Conservation (phyloP, 1,140 invertebrate species). For the Aphis gossypii region DNA sequence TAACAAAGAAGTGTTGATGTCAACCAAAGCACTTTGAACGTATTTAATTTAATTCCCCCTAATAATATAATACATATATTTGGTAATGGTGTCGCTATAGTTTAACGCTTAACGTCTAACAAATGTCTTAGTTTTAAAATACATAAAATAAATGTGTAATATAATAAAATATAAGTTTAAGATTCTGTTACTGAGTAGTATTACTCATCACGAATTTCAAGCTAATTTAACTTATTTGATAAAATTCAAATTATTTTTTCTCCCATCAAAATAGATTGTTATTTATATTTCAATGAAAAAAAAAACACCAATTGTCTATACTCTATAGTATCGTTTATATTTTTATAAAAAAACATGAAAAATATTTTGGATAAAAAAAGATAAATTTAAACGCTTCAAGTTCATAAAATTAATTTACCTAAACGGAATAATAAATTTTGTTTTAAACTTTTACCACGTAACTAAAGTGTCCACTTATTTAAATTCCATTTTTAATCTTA, state of each 20-base stretch:
- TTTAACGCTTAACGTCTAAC: not conserved
- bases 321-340: not conserved
- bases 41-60: not conserved
- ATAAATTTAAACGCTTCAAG: not conserved
- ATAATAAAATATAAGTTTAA: not conserved
- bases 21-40: not conserved
- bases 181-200: not conserved
- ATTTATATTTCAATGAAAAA: not conserved
- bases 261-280: not conserved
- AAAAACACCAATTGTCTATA: not conserved
- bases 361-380: not conserved
- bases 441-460: not conserved
- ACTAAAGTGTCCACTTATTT: not conserved
- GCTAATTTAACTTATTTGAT: not conserved
- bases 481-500: constrained; percentile 10
- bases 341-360: not conserved
- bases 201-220: not conserved
- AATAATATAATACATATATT: not conserved
- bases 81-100: not conserved
- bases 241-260: not conserved
- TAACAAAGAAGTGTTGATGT: not conserved
- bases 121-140: not conserved
- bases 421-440: not conserved
- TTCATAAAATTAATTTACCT: not conserved
- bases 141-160: not conserved